Evolutionary conservation across 2,113 vertebrate species (phyloP), one percentile per base, ranked within the genome.

Genomic region (Microtus montanus): DNA sequence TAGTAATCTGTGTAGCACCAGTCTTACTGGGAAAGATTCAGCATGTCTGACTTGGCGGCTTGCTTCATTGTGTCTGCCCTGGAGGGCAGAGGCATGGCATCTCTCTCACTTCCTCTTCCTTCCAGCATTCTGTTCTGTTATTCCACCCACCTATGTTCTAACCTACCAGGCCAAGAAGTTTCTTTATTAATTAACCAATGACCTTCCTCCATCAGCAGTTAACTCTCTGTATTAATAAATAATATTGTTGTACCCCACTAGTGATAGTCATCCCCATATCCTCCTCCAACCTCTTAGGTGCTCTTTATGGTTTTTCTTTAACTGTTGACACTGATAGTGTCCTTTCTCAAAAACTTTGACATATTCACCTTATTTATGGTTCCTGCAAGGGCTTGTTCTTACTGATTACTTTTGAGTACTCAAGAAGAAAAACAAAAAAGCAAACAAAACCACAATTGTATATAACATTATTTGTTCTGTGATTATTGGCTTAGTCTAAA

Each of bases 401-500:
- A 87, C 70, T 24, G n/a, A 26, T 94, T 93, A 61, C 49, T 71
- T 96, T 49, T 26, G 12, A 79, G 77, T 80, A n/a, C 61, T 38
- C 28, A 35, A 74, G 17, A 7, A 11, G 9, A 0, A 12, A 66
- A 54, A 68, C 24, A 24, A 70, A 35, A 70, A 70, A 54, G 11
- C 49, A 28, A 28, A 54, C 20, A 54, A 10, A 58, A 20, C 54
- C 17, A 20, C 54, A 58, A 26, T 68, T 63, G 24, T 24, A 47
- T 30, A 38, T 75, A 61, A 3, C 20, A 80, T 93, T 73, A 35
- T 78, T 70, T 73, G 12, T 26, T 64, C 28, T n/a, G 8, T 52
- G 75, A 14, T 26, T 90, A 38, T 77, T 84, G 52, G 63, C 82
- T 92, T 63, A 94, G 47, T 41, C 61, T 90, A 85, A 78, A 91